Evolutionary conservation across 1,140 invertebrate species (phyloP).

Genomic region (Vanessa tameamea): DNA sequence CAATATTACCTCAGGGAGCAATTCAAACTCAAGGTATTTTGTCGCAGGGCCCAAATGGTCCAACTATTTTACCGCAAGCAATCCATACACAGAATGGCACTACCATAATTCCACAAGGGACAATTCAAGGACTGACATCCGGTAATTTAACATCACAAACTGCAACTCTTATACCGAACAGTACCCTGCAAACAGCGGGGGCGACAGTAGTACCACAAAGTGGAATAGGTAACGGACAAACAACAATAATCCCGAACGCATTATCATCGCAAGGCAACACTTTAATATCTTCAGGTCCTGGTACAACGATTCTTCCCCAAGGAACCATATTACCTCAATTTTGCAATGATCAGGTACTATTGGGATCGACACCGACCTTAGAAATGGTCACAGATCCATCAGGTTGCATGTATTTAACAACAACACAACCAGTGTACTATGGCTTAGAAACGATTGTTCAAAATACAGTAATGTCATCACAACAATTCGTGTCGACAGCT

Average conservation of each 20-base stretch:
- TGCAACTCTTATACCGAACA: conserved; percentile 70
- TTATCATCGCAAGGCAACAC: conserved; percentile 75
- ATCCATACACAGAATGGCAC: conserved; percentile 79
- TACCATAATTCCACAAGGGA: conserved; percentile 76
- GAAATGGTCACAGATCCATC: conserved; percentile 86
- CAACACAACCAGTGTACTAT: conserved; percentile 88
- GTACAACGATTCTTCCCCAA: conserved; percentile 80
- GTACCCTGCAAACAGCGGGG: conserved; percentile 69
- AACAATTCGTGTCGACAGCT: conserved; percentile 88
- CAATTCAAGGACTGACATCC: conserved; percentile 71
- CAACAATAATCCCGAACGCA: conserved; percentile 75
- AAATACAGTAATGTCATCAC: conserved; percentile 91
- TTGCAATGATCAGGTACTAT: conserved; percentile 83
- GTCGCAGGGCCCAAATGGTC: conserved; percentile 78
- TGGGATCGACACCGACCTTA: conserved; percentile 85
- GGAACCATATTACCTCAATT: conserved; percentile 85
- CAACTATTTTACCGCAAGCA: conserved; percentile 76
- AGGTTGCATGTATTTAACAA: conserved; percentile 85
- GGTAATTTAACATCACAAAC: conserved; percentile 74
- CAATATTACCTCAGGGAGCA: conserved; percentile 74
- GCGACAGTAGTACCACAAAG: conserved; percentile 75
- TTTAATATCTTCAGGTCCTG: conserved; percentile 68
- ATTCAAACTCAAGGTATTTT: conserved; percentile 81
- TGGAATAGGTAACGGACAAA: conserved; percentile 75
- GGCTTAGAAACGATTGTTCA: conserved; percentile 91